Conservation (phyloP, 2,113 vertebrate genomes). For the Passerina amoena region DNA sequence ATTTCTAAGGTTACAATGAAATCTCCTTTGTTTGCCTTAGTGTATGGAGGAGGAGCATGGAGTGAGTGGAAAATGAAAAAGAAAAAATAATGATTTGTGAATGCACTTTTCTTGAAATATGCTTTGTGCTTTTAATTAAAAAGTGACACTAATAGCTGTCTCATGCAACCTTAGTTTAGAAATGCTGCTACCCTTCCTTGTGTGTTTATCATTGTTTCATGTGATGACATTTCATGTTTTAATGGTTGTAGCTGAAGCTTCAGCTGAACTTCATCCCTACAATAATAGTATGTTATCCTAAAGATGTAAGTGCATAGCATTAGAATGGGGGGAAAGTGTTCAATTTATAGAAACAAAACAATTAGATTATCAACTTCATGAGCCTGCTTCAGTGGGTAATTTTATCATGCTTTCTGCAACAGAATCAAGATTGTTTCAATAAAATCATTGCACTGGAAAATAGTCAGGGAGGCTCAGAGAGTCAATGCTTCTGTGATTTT, state of each 20-base stretch:
- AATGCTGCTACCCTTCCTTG: not conserved
- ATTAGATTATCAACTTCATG: not conserved
- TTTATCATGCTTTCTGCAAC: not conserved
- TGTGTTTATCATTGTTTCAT: not conserved
- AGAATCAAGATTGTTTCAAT: not conserved
- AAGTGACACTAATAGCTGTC: not conserved
- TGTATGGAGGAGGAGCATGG: not conserved
- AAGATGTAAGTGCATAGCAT: not conserved
- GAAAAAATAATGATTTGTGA: not conserved
- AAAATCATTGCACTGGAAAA: not conserved
- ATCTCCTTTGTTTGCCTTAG: conserved; percentile 2
- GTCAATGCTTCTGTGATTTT: not conserved
- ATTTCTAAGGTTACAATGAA: conserved; percentile 8
- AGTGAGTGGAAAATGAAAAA: not conserved
- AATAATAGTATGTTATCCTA: not conserved
- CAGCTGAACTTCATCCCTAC: not conserved
- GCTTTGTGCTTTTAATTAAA: not conserved
- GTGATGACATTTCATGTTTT: not conserved
- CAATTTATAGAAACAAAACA: not conserved
- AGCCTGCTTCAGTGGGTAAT: not conserved
- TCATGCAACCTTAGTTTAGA: not conserved
- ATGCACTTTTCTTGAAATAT: not conserved
- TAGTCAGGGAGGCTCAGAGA: not conserved
- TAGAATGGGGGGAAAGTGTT: not conserved
- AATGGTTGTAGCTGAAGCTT: not conserved